phyloP scores from a whole-genome alignment of 2,113 vertebrate species.

The Hassar affinis region DNA sequence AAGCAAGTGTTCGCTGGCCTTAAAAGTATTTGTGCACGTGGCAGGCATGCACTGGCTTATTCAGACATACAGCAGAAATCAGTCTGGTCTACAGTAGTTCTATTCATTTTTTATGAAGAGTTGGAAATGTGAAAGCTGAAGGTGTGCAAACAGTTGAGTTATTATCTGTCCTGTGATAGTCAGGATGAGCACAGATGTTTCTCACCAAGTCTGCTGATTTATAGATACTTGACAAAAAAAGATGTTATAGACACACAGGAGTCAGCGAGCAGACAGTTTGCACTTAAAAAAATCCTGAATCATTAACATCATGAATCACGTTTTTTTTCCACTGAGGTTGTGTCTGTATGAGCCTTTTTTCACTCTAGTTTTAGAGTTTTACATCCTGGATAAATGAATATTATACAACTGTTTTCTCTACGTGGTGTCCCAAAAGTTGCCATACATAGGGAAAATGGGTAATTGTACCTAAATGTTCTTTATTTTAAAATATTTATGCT shows the following conservation, averaged over 20 bases:
- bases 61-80: background rate
- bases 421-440: too few species aligned
- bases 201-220: background rate
- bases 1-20: background rate
- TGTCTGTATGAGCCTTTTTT: background rate
- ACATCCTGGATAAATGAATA: background rate
- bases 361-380: background rate
- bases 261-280: background rate
- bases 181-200: constrained; percentile 25
- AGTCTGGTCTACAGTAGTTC: background rate
- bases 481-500: too few species aligned
- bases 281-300: constrained; percentile 12
- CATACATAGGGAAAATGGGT: too few species aligned
- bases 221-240: background rate
- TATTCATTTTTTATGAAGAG: background rate
- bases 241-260: background rate
- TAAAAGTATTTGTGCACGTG: background rate
- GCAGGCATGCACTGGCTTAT: background rate
- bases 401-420: background rate
- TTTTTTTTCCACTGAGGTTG: constrained; percentile 2
- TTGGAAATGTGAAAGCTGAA: background rate
- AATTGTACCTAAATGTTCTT: too few species aligned
- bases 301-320: constrained; percentile 22
- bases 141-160: constrained; percentile 5
- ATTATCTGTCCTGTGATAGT: constrained; percentile 1